Base-by-base conservation (phyloP, 1,140 invertebrate species). In the Leptinotarsa defecta region DNA sequence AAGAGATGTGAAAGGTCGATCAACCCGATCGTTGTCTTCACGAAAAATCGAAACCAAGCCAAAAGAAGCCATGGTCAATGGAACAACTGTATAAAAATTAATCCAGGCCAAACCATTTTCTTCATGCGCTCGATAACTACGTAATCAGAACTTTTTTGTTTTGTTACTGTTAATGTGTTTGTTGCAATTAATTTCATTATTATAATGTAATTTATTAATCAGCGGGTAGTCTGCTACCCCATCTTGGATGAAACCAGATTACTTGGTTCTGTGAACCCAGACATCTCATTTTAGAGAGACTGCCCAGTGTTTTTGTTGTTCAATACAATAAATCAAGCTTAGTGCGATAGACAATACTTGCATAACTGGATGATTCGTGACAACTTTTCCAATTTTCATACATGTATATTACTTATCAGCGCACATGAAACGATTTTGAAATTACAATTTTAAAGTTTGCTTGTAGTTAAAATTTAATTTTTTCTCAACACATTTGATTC, bases 31-130 rank as follows among this genome's bases (percentile, higher is more conserved):
- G 69, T 83, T 87, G 57, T 84, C 87, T 71, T 86, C 86, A 79
- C 78, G 83, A 15, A 43, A 80, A 48, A 82, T 77, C 22, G 81
- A 82, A 13, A 43, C 78, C 13, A 89, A 90, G 85, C 88, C 88
- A 74, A 90, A 90, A 79, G 89, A 90, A 82, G 84, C 88, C 76
- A 86, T 90, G 83, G 89, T 90, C 63, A 91, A 91, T 78, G 89
- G 90, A 81, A 89, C 89, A 81, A 80, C 84, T 65, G 81, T 83
- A 74, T 84, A 85, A 76, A 77, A 65, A 13, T 24, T 13, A 34
- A 17, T 61, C 49, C 57, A n/a, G 27, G 24, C 8, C 22, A 22
- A 73, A 57, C 52, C 15, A 43, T 43, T 57, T 19, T 64, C 27
- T 76, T 74, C 78, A 64, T 74, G 67, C 72, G 75, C 43, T 71